Evolutionary conservation across 2,888 invertebrate genomes (phyloP).

Genomic region (Metalampra italica): DNA sequence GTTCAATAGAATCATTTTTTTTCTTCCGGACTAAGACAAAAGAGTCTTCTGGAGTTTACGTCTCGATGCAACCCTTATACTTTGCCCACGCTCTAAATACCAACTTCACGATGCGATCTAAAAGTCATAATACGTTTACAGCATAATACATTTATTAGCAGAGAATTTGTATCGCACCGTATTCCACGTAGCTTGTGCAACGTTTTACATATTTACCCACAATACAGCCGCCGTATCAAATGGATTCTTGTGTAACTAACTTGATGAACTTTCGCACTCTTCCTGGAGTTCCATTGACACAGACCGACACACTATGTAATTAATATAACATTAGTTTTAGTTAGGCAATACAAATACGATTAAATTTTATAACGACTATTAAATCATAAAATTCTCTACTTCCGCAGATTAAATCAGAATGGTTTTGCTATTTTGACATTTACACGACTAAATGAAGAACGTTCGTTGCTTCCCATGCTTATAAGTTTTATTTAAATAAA

Average conservation of each 20-base stretch:
- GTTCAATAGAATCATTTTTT: too few relatives aligned
- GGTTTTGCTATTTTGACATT: background rate
- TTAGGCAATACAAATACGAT: conserved; percentile 8
- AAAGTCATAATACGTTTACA: background rate
- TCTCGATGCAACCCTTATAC: too few relatives aligned
- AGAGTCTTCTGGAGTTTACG: too few relatives aligned
- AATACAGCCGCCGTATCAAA: conserved; percentile 40
- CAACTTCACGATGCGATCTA: too few relatives aligned
- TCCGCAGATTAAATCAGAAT: background rate
- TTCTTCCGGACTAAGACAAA: too few relatives aligned
- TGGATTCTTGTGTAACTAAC: conserved; percentile 45
- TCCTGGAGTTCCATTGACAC: conserved; percentile 28
- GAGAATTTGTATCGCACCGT: background rate
- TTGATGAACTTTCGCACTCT: conserved; percentile 46
- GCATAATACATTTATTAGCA: conserved; percentile 1
- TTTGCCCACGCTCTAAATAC: too few relatives aligned
- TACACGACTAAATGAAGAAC: too few relatives aligned
- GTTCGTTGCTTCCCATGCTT: too few relatives aligned
- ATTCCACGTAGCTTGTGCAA: conserved; percentile 1
- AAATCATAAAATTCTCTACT: too few relatives aligned
- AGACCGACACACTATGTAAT: conserved; percentile 12
- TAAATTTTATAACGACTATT: background rate
- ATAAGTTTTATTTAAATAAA: too few relatives aligned
- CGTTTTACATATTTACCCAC: background rate
- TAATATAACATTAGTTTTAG: conserved; percentile 16